Base-by-base conservation (phyloP, 2,797 vertebrate genomes). In the Pseudochaenichthys georgianus region DNA sequence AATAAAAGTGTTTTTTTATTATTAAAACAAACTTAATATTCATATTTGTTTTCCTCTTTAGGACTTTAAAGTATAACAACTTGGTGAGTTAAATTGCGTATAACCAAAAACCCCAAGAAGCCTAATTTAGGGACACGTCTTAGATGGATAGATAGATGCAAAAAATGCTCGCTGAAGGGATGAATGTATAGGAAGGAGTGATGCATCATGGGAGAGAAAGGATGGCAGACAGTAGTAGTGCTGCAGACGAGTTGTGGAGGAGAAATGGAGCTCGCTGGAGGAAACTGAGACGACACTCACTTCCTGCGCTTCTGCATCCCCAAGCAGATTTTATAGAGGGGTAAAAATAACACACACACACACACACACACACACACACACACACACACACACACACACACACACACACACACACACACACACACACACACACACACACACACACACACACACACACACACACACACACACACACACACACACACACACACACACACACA, bases 261-360 rank as follows among this genome's bases (percentile, higher is more conserved):
- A 73, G 65, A 73, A 63, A 21, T 8, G 47, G 67, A 70, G 42
- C 66, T 62, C 5, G 23, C 63, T 45, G 47, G 71, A 80, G 59
- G 66, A 76, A 85, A 82, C 65, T 64, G 77, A 86, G 70, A 90
- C 28, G 73, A 78, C 68, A 63, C 68, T 80, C 54, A 72, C 78
- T 82, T 85, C 77, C 76, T 83, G 71, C 7, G 47, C 84, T 80
- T 84, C 68, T 88, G 88, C 85, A 80, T 84, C 73, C 73, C 45
- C 58, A 66, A 85, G 86, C 88, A 88, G 70, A 84, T 87, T 89
- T 87, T 85, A 81, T 75, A 73, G 80, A 71, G 66, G 68, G 23
- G 59, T 82, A 86, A 86, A 87, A 85, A 88, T 85, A 87, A 79
- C 70, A 60, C 54, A 9, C 61, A 45, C 51, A 51, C 34, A 13